Percentiles rank a stretch among this genome's conserved stretches.
Conservation (phyloP, 2,797 vertebrate genomes). For the Myotis findleyi region DNA sequence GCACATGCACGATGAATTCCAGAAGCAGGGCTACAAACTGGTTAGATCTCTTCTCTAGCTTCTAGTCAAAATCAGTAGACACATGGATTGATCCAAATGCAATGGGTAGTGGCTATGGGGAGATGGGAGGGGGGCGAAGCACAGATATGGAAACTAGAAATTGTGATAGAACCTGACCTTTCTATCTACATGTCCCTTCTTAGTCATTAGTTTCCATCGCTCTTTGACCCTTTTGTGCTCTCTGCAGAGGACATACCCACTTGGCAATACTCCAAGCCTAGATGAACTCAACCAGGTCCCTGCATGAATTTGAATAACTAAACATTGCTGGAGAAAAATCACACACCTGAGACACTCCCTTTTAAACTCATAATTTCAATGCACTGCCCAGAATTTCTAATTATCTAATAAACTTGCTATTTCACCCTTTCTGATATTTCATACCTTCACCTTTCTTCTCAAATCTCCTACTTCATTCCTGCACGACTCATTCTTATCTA, state of each 20-base stretch:
- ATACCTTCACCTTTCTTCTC: neutral
- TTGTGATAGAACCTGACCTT: neutral
- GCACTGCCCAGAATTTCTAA: neutral
- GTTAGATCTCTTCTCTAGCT: neutral
- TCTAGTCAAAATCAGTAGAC: neutral
- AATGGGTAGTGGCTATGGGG: neutral
- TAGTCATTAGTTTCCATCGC: neutral
- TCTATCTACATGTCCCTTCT: neutral
- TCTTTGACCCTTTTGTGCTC: neutral
- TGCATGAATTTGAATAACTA: neutral
- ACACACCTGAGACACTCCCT: neutral
- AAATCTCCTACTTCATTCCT: neutral
- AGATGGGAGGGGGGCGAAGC: neutral
- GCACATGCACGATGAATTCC: neutral
- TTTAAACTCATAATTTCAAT: neutral
- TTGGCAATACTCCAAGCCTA: constrained; percentile 3
- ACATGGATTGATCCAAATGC: neutral
- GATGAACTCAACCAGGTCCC: neutral
- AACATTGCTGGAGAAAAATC: neutral
- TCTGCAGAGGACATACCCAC: neutral
- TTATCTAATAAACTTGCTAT: constrained; percentile 22
- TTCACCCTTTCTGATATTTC: neutral
- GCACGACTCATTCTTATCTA: neutral
- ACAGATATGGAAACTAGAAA: neutral
- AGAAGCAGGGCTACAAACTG: neutral